Evolutionary conservation across 2,888 invertebrate genomes (phyloP), one percentile per base, ranked within the genome.

Genomic region (Choreutis nemorana): DNA sequence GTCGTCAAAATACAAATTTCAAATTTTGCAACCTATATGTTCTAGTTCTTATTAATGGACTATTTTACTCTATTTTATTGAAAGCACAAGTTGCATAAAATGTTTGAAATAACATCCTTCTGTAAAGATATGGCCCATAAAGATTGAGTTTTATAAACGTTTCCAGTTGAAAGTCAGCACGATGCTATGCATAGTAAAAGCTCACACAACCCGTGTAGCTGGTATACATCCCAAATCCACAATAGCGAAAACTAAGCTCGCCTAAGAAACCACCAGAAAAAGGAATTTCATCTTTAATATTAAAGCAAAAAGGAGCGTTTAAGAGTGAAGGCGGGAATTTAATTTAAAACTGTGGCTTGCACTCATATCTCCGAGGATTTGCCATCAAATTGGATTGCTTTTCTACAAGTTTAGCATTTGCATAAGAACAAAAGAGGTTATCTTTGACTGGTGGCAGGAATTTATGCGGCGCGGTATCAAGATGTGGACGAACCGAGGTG

Each of bases 331-430:
- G 23, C 21, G 21, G 16, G 32, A 40, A 55, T 63, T 64, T 71
- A 64, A 71, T 70, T 66, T 64, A 65, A 66, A 62, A 64, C 53
- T 55, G 57, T 51, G 58, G 57, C 54, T 47, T 53, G 56, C 57
- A 53, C 45, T 58, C 52, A 55, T 53, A 53, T 60, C 71, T 58
- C 55, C 11, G 29, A 59, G 64, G 70, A 57, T 57, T 68, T 60
- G 48, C 49, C 57, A 50, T 61, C 59, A 66, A 68, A 73, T 72
- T 71, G 65, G 65, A 70, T 67, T 60, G 65, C 56, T 60, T 60
- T 55, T 55, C 55, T 59, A 63, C 67, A 60, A 65, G 62, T 64
- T 58, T 49, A 49, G 54, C 60, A 73, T 73, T 71, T 68, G 65
- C 70, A 72, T 71, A 49, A 46, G 52, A 50, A 66, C 62, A 62